Evolutionary conservation across 2,797 vertebrate species (phyloP).

Genomic region (Squalus acanthias): DNA sequence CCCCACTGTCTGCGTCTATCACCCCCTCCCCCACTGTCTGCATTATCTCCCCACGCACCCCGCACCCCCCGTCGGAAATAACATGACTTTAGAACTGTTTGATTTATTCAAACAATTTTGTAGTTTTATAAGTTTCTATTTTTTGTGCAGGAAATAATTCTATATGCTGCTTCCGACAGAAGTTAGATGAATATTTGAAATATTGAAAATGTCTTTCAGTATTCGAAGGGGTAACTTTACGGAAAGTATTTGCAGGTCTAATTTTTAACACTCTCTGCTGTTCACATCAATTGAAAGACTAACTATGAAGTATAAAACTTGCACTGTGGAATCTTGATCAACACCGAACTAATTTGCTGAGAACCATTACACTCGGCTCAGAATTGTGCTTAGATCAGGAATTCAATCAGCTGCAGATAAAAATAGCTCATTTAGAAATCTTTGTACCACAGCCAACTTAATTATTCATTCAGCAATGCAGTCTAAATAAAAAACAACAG

Average conservation of each 20-base stretch:
- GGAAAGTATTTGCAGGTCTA: background rate
- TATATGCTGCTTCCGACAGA: background rate
- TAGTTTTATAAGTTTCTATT: background rate
- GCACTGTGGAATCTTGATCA: background rate
- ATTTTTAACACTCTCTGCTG: background rate
- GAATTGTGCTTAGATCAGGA: background rate
- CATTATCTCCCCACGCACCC: no score
- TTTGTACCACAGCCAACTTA: background rate
- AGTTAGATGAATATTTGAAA: background rate
- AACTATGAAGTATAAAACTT: background rate
- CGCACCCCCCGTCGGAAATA: background rate
- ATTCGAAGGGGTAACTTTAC: background rate
- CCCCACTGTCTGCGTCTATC: background rate
- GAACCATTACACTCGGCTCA: background rate
- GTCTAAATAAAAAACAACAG: background rate
- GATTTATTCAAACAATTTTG: background rate
- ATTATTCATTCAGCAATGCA: background rate
- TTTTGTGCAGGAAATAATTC: background rate
- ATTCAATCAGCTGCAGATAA: slow-evolving; percentile 24
- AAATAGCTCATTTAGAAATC: slow-evolving; percentile 27
- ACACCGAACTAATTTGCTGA: background rate
- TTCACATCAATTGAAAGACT: background rate
- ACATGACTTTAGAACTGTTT: background rate
- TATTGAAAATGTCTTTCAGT: background rate
- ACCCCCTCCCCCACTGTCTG: background rate